phyloP scores from a whole-genome alignment of 2,888 invertebrate genomes.

The Labia minor region DNA sequence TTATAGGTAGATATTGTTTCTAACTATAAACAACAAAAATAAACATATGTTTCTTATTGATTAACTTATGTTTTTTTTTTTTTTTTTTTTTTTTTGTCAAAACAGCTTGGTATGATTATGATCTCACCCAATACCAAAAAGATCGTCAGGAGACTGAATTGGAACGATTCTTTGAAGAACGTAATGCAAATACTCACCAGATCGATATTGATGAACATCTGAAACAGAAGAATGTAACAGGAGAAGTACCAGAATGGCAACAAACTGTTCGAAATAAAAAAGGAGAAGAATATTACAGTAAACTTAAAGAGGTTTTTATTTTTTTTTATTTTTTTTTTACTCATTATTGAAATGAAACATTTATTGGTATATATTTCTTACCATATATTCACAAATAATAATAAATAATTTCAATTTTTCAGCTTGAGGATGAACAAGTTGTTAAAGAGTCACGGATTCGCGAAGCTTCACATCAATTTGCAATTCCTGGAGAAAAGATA shows the following conservation, averaged over 20 bases:
- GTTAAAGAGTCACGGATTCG: conserved; percentile 68
- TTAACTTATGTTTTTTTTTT: too few species aligned
- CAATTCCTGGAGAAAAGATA: conserved; percentile 73
- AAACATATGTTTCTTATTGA: too few species aligned
- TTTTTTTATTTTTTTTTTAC: conserved; percentile 3
- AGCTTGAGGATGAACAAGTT: conserved; percentile 72
- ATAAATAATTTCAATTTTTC: conserved; percentile 18
- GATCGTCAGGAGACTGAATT: conserved; percentile 73
- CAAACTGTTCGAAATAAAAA: conserved; percentile 70
- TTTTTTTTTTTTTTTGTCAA: conserved; percentile 23
- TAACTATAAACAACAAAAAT: neutral
- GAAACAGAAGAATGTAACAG: conserved; percentile 56
- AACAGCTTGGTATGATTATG: conserved; percentile 85
- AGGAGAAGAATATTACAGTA: conserved; percentile 67
- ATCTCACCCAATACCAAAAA: conserved; percentile 71
- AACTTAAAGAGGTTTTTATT: conserved; percentile 50
- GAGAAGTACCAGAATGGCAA: conserved; percentile 76
- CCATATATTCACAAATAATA: too few species aligned
- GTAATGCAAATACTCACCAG: conserved; percentile 57
- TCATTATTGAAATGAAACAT: neutral
- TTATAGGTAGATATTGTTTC: too few species aligned
- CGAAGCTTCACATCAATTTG: conserved; percentile 68
- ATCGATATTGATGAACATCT: conserved; percentile 48
- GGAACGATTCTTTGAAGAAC: conserved; percentile 79
- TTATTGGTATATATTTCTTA: too few species aligned